Evolutionary conservation across 92 coral and sea anemone genomes (phyloP).

Genomic region (Epizoanthus stellaris): DNA sequence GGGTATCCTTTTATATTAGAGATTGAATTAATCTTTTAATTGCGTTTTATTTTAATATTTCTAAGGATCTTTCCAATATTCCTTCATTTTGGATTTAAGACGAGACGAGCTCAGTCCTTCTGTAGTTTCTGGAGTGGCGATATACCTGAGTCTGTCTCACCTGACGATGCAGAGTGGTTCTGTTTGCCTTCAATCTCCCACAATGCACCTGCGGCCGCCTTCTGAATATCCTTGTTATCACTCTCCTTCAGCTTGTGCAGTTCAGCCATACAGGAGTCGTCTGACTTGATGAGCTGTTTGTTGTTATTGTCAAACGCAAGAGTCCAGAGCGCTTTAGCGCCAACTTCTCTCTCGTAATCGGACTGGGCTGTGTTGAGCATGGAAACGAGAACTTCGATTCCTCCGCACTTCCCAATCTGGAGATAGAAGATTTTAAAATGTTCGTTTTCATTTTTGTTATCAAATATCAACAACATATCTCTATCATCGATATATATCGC

Average conservation of each 20-base stretch:
- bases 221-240: constrained; percentile 45
- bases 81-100: no score
- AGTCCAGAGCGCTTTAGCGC: constrained; percentile 68
- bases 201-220: constrained; percentile 76
- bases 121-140: no score
- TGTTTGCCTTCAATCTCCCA: constrained; percentile 83
- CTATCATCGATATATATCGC: no score
- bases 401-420: constrained; percentile 77
- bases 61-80: no score
- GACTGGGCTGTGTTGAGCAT: constrained; percentile 60
- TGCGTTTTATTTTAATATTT: no score
- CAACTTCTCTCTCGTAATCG: constrained; percentile 57
- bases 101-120: no score
- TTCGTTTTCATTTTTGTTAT: background rate
- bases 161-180: constrained; percentile 45
- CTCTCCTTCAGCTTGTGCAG: constrained; percentile 52
- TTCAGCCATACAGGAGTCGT: constrained; percentile 34
- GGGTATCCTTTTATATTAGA: no score
- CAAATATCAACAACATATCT: background rate
- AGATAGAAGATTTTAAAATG: background rate
- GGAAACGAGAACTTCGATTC: constrained; percentile 57
- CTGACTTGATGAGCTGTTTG: constrained; percentile 42
- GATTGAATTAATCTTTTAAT: no score
- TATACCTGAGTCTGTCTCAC: background rate
- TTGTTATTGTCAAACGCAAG: constrained; percentile 78